These are phyloP conservation scores for Oxyura jamaicensis DNA, from an alignment of 2,113 vertebrate species.

Conservation along the genomic window DNA sequence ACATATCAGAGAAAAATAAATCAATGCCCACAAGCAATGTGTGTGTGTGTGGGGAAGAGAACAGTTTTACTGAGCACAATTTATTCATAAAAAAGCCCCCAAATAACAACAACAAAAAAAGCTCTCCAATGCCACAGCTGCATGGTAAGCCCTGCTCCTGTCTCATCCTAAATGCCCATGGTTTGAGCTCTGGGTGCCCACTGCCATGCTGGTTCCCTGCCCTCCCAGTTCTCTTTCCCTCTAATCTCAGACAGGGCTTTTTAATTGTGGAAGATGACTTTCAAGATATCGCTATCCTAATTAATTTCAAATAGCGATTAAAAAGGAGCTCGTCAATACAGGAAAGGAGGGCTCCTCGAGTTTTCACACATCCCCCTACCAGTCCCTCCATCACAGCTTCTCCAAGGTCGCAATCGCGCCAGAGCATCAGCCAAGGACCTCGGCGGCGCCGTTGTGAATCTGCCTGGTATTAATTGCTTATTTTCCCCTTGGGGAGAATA, in stretches of 20 bases:
- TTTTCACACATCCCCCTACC: not conserved
- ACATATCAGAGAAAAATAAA: constrained; percentile 74
- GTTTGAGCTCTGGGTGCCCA: not conserved
- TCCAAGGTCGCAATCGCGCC: not conserved
- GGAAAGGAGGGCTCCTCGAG: not conserved
- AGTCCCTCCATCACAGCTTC: not conserved
- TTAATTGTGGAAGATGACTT: not conserved
- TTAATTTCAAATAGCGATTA: constrained; percentile 30
- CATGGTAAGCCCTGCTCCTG: constrained; percentile 24
- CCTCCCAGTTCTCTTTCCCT: not conserved
- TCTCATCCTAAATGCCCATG: constrained; percentile 25
- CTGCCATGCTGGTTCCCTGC: not conserved
- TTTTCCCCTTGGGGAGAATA: not conserved
- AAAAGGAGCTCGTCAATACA: not conserved
- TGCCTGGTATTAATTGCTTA: constrained; percentile 35
- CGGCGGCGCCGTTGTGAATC: not conserved
- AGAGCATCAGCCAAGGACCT: not conserved
- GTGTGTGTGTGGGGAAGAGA: too few species aligned
- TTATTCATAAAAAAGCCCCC: constrained; percentile 57
- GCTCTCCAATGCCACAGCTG: not conserved
- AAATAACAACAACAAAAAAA: not conserved
- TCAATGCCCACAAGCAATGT: constrained; percentile 68
- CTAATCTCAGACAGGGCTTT: not conserved
- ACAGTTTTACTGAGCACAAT: constrained; percentile 49
- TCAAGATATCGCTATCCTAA: not conserved